Evolutionary conservation across 1,140 invertebrate genomes (phyloP).

Genomic region (Coelopa frigida): DNA sequence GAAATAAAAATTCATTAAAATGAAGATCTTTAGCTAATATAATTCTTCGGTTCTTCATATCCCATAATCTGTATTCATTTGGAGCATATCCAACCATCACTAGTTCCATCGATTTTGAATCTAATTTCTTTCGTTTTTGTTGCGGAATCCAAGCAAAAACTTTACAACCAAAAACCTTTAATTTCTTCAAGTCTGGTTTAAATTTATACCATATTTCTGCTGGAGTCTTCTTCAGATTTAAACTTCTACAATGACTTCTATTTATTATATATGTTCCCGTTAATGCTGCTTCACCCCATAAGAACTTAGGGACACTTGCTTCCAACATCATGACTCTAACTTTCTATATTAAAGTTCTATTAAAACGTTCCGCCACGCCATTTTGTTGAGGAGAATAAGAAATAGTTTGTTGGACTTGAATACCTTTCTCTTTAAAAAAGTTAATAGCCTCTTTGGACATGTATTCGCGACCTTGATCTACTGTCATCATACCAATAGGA

Average conservation of each 20-base stretch:
- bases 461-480: slow-evolving; percentile 34
- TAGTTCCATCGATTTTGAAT: slow-evolving; percentile 13
- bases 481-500: slow-evolving; percentile 7
- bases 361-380: slow-evolving; percentile 28
- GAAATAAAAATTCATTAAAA: slow-evolving; percentile 14
- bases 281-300: slow-evolving; percentile 33
- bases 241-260: slow-evolving; percentile 4
- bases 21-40: slow-evolving; percentile 18
- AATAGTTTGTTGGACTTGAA: slow-evolving; percentile 21
- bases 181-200: slow-evolving; percentile 23
- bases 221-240: too few relatives aligned
- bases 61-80: slow-evolving; percentile 26
- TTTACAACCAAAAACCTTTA: slow-evolving; percentile 27
- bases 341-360: slow-evolving; percentile 27
- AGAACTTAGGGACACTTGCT: slow-evolving; percentile 15
- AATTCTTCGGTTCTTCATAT: slow-evolving; percentile 22
- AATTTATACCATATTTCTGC: slow-evolving; percentile 29
- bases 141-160: slow-evolving; percentile 17
- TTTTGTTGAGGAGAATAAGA: slow-evolving; percentile 34
- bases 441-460: slow-evolving; percentile 8
- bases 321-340: slow-evolving; percentile 19
- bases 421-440: slow-evolving; percentile 10
- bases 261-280: slow-evolving; percentile 21
- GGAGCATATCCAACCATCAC: slow-evolving; percentile 22
- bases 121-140: slow-evolving; percentile 15